Percentiles rank a stretch among this genome's conserved stretches.
Evolutionary conservation across 2,888 invertebrate genomes (phyloP).

Genomic region (Therioaphis trifolii): DNA sequence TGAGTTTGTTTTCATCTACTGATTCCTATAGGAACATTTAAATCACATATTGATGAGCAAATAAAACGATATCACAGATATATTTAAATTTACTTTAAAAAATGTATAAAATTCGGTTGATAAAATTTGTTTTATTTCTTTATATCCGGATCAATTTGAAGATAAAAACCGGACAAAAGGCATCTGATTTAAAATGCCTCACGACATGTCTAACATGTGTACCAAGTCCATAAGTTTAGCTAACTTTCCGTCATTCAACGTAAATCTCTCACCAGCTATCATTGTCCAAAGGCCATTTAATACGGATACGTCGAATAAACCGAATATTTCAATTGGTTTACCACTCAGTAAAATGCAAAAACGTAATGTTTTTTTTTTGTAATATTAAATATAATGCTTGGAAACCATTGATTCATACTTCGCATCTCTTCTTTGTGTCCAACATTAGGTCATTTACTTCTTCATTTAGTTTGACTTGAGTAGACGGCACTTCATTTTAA

Average conservation of each 20-base stretch:
- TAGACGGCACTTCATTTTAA: too few relatives aligned
- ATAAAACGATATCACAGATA: not conserved
- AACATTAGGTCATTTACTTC: slow-evolving; percentile 72
- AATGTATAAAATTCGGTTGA: slow-evolving; percentile 63
- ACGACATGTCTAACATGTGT: slow-evolving; percentile 75
- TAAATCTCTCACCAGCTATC: slow-evolving; percentile 72
- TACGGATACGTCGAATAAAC: slow-evolving; percentile 74
- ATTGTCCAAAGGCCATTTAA: slow-evolving; percentile 79
- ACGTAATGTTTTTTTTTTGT: too few relatives aligned
- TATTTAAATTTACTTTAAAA: slow-evolving; percentile 55
- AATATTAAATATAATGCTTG: too few relatives aligned
- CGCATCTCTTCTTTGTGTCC: slow-evolving; percentile 35
- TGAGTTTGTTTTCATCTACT: slow-evolving; percentile 66
- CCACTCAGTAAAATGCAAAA: too few relatives aligned
- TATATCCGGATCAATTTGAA: slow-evolving; percentile 76
- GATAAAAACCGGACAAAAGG: slow-evolving; percentile 77
- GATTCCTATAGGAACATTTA: slow-evolving; percentile 65
- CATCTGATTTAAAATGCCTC: slow-evolving; percentile 77
- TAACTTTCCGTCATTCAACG: slow-evolving; percentile 73
- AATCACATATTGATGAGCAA: not conserved
- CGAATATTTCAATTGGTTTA: slow-evolving; percentile 71
- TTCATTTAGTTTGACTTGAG: too few relatives aligned
- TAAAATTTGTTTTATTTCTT: slow-evolving; percentile 65
- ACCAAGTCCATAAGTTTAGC: slow-evolving; percentile 73
- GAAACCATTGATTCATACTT: slow-evolving; percentile 46